phyloP scores from a whole-genome alignment of 2,888 invertebrate species.

The Ochropleura leucogaster region DNA sequence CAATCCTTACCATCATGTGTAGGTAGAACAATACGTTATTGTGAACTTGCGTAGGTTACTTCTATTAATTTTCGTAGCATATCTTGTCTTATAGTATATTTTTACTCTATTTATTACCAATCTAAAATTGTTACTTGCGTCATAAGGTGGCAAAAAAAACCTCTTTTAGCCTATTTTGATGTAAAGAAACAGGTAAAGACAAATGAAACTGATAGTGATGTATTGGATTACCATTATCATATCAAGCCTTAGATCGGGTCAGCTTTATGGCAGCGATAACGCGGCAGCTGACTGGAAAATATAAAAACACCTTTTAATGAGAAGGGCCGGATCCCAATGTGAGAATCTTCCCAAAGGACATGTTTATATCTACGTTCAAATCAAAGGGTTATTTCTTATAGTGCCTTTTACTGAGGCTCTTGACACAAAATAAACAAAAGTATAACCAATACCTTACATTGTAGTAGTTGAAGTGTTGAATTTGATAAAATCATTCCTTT shows the following conservation, averaged over 20 bases:
- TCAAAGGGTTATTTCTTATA: slow-evolving; percentile 76
- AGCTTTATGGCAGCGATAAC: slow-evolving; percentile 84
- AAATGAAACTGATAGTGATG: slow-evolving; percentile 79
- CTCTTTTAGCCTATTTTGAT: slow-evolving; percentile 26
- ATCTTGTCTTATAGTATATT: slow-evolving; percentile 32
- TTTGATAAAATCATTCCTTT: slow-evolving; percentile 17
- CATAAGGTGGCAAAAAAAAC: not conserved
- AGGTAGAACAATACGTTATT: slow-evolving; percentile 71
- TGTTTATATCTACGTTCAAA: slow-evolving; percentile 76
- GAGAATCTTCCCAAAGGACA: slow-evolving; percentile 75
- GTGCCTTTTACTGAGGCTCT: slow-evolving; percentile 54
- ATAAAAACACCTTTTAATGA: slow-evolving; percentile 87
- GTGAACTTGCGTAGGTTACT: slow-evolving; percentile 57
- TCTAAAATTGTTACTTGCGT: slow-evolving; percentile 10
- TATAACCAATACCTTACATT: slow-evolving; percentile 12
- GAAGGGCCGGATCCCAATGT: slow-evolving; percentile 79
- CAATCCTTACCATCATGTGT: slow-evolving; percentile 68
- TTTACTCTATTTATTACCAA: slow-evolving; percentile 31
- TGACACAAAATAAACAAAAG: slow-evolving; percentile 10
- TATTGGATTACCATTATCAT: slow-evolving; percentile 88
- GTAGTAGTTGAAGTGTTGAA: not conserved
- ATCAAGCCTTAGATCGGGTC: slow-evolving; percentile 82
- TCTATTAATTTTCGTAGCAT: slow-evolving; percentile 68
- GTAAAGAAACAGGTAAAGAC: slow-evolving; percentile 70
- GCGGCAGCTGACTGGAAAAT: slow-evolving; percentile 83